Evolutionary conservation across 2,888 invertebrate species (phyloP).

Genomic region (Leptinotarsa tumamoca): DNA sequence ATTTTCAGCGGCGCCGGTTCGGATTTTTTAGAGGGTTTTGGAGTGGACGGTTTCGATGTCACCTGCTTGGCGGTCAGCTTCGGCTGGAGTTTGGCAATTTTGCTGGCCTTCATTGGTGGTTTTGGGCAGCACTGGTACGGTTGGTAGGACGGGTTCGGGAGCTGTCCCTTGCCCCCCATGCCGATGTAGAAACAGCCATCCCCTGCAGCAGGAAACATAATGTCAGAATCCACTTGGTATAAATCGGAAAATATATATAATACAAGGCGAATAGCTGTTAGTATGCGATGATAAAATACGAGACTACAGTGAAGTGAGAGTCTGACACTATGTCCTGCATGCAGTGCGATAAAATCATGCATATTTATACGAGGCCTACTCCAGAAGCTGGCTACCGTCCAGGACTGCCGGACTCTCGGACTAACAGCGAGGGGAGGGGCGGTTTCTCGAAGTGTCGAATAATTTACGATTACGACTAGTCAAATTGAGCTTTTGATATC

Average conservation of each 20-base stretch:
- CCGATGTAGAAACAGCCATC: slow-evolving; percentile 98
- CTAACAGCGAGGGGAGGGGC: slow-evolving; percentile 32
- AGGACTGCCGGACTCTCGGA: slow-evolving; percentile 53
- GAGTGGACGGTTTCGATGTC: slow-evolving; percentile 31
- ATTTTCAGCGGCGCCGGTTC: slow-evolving; percentile 62
- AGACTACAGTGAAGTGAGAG: slow-evolving; percentile 61
- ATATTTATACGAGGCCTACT: slow-evolving; percentile 54
- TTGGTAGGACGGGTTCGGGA: slow-evolving; percentile 83
- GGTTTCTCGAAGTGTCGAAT: slow-evolving; percentile 13
- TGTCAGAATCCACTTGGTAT: slow-evolving; percentile 72
- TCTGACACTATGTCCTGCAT: slow-evolving; percentile 68
- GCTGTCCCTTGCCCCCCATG: slow-evolving; percentile 86
- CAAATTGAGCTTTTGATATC: no score
- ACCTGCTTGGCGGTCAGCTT: slow-evolving; percentile 33
- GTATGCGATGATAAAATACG: slow-evolving; percentile 52
- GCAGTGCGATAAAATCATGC: slow-evolving; percentile 63
- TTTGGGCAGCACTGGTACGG: slow-evolving; percentile 94
- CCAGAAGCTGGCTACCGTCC: slow-evolving; percentile 56
- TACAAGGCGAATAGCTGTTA: slow-evolving; percentile 58
- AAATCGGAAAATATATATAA: slow-evolving; percentile 15
- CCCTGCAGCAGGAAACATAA: slow-evolving; percentile 87
- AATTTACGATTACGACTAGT: neutral
- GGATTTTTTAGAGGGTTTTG: slow-evolving; percentile 64
- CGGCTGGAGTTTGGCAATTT: slow-evolving; percentile 82
- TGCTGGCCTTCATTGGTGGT: slow-evolving; percentile 82